Conservation (phyloP, 2,888 invertebrate genomes). For the Nudaria mundana region DNA sequence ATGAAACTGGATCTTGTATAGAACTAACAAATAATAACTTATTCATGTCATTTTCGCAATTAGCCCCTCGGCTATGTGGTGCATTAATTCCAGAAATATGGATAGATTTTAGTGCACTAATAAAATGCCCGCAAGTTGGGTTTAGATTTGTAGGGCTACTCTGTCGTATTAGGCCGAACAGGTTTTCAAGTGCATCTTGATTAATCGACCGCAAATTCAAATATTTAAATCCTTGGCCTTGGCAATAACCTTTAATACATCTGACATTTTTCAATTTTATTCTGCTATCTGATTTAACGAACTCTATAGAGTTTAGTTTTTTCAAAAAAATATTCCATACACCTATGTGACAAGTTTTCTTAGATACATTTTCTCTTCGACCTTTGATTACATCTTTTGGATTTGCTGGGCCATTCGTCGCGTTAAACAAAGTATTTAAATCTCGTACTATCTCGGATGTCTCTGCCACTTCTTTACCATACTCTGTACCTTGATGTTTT, state of each 20-base stretch:
- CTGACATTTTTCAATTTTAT: too few relatives aligned
- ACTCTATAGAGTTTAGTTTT: too few relatives aligned
- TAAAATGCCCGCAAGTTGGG: constrained; percentile 10
- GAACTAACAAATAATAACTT: not conserved
- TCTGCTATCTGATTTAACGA: too few relatives aligned
- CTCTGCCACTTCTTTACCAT: not conserved
- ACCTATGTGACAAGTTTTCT: constrained; percentile 2
- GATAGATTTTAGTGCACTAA: constrained; percentile 6
- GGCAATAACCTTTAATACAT: not conserved
- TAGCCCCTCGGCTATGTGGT: constrained; percentile 8
- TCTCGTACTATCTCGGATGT: constrained; percentile 10
- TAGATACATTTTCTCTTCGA: constrained; percentile 7
- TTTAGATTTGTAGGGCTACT: constrained; percentile 11
- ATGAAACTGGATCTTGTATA: too few relatives aligned
- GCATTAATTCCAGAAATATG: constrained; percentile 7
- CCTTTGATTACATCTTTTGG: constrained; percentile 19
- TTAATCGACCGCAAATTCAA: constrained; percentile 7
- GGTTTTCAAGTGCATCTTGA: constrained; percentile 9
- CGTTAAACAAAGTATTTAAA: constrained; percentile 17
- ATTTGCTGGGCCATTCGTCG: constrained; percentile 22
- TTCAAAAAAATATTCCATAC: not conserved
- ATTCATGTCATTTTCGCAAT: constrained; percentile 7
- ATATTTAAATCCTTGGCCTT: constrained; percentile 6
- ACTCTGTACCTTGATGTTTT: not conserved
- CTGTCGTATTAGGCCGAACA: constrained; percentile 9